Evolutionary conservation across 2,888 invertebrate genomes (phyloP).

Genomic region (Agapostemon virescens): DNA sequence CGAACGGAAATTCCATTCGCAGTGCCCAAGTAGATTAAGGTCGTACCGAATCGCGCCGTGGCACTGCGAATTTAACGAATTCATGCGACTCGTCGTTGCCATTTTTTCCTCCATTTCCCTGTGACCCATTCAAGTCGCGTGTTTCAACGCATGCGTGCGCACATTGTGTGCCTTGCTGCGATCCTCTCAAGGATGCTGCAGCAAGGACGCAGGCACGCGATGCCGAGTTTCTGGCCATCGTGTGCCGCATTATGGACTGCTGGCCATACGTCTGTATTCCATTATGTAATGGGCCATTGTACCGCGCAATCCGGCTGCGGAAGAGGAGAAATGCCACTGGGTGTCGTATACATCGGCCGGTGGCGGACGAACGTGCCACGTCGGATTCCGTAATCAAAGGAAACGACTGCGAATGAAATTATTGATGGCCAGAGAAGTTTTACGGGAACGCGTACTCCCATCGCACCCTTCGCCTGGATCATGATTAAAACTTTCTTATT

Average conservation of each 20-base stretch:
- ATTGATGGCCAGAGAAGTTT: slow-evolving; percentile 51
- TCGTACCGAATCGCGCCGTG: neutral
- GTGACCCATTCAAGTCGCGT: neutral
- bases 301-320: slow-evolving; percentile 65
- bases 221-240: slow-evolving; percentile 49
- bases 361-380: slow-evolving; percentile 44
- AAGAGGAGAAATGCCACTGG: slow-evolving; percentile 69
- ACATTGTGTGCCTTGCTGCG: slow-evolving; percentile 17
- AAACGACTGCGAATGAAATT: slow-evolving; percentile 69
- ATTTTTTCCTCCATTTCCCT: neutral
- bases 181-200: slow-evolving; percentile 50
- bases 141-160: slow-evolving; percentile 9
- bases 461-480: neutral
- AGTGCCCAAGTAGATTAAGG: neutral
- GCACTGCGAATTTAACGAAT: neutral
- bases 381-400: slow-evolving; percentile 69
- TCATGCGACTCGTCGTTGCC: slow-evolving; percentile 19
- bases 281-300: slow-evolving; percentile 75
- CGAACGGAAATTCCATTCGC: neutral
- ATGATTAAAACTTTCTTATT: slow-evolving; percentile 16
- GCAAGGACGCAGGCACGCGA: slow-evolving; percentile 45
- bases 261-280: slow-evolving; percentile 68
- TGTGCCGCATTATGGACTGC: slow-evolving; percentile 56
- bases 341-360: slow-evolving; percentile 64
- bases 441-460: slow-evolving; percentile 1